Evolutionary conservation across 37 sponge, comb jelly and placozoan species (phyloP).

Genomic region (Chondrosia reniformis): DNA sequence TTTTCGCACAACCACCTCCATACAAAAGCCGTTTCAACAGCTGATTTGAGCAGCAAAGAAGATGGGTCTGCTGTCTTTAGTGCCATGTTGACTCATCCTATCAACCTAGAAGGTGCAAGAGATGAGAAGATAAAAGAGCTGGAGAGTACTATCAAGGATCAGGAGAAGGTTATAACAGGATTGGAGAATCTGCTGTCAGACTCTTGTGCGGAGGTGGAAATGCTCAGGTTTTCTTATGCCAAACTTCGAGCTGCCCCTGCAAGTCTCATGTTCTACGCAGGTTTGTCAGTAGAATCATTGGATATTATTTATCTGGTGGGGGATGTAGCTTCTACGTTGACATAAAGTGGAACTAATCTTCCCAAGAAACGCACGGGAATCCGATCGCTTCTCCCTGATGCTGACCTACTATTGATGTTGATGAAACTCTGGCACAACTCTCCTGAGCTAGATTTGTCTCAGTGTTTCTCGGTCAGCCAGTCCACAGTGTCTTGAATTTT

Average conservation of each 20-base stretch:
- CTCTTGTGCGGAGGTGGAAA: not conserved
- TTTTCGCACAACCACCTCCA: not conserved
- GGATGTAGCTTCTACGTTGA: not conserved
- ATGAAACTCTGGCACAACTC: slow-evolving; percentile 21
- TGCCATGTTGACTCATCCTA: slow-evolving; percentile 4
- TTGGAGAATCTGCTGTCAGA: slow-evolving; percentile 17
- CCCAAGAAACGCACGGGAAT: slow-evolving; percentile 2
- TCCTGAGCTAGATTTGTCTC: slow-evolving; percentile 16
- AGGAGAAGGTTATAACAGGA: slow-evolving; percentile 2
- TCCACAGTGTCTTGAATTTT: slow-evolving; percentile 19
- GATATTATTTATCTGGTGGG: slow-evolving; percentile 6
- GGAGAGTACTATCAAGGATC: slow-evolving; percentile 5
- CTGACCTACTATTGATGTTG: not conserved
- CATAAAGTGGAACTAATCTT: not conserved
- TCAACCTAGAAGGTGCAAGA: not conserved
- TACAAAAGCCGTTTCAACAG: not conserved
- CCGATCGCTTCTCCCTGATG: slow-evolving; percentile 1
- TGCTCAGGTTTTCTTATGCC: slow-evolving; percentile 3
- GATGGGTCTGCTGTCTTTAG: not conserved
- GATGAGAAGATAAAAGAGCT: slow-evolving; percentile 8
- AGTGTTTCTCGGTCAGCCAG: slow-evolving; percentile 22
- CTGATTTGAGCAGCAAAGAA: not conserved
- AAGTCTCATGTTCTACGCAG: slow-evolving; percentile 11
- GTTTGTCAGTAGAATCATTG: slow-evolving; percentile 14
- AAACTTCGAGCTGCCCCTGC: slow-evolving; percentile 12